Evolutionary conservation across 2,888 invertebrate genomes (phyloP), one percentile per base, ranked within the genome.

Genomic region (Colostygia pectinataria): DNA sequence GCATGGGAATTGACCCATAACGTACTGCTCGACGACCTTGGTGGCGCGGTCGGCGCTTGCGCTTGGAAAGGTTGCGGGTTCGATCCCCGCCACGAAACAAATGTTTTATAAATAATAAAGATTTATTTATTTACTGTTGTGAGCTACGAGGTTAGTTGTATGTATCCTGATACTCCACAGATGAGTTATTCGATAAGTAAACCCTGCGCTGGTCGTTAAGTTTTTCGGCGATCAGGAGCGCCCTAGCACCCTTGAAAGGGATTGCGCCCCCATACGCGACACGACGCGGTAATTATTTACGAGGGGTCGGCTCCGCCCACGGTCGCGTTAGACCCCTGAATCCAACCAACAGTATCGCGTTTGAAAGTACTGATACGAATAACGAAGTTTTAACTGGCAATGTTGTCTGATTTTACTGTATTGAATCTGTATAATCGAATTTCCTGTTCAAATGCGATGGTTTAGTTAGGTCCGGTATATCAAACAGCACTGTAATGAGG

Each of bases 221-320:
- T 42, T 52, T 52, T 52, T 52, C 42, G 46, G 38, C 33, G 38
- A 33, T 47, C 34, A 34, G 37, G 24, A 46, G 41, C 18, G 12
- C 34, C 47, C 41, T 25, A 27, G 52, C 45, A 46, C 52, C 52
- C 52, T 52, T 24, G 42, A 52, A 46, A 51, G 67, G 74, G 71
- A 74, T 67, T 73, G 72, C 76, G 69, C 83, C 81, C 81, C 71
- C 20, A 28, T 28, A 58, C 53, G 61, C 68, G 65, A 66, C 68
- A 75, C 68, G 12, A 20, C 20, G 28, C 28, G 74, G 83, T 83
- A 84, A 86, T 88, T 86, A 88, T 86, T 86, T 83, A 83, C 83
- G 77, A 82, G 84, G 86, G 82, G 40, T 49, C 71, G 79, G 78
- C 80, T 77, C 74, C 73, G 59, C 71, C 80, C 75, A 68, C 65